Evolutionary conservation across 2,888 invertebrate genomes (phyloP).

Genomic region (Timema cristinae): DNA sequence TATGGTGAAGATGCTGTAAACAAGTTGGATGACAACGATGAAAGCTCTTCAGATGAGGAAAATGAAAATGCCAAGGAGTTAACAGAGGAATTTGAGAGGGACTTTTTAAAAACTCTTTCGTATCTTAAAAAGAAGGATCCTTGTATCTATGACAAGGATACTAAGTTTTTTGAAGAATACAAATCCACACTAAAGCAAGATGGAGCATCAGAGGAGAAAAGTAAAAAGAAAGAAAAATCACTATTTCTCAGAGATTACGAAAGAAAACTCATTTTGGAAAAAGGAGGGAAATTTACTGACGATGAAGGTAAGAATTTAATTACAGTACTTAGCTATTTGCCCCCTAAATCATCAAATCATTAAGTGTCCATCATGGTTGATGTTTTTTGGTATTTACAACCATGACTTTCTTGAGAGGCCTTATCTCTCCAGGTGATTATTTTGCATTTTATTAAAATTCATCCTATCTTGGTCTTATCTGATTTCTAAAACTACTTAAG

Average conservation of each 20-base stretch:
- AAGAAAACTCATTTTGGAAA: slow-evolving; percentile 65
- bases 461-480: no score
- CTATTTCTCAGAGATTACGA: slow-evolving; percentile 76
- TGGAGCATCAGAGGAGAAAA: neutral
- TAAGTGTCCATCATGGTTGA: no score
- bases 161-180: slow-evolving; percentile 58
- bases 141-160: slow-evolving; percentile 74
- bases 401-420: no score
- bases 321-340: no score
- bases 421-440: no score
- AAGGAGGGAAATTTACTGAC: slow-evolving; percentile 49
- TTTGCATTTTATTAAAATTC: no score
- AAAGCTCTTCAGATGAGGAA: slow-evolving; percentile 57
- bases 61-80: slow-evolving; percentile 57
- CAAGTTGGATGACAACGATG: slow-evolving; percentile 46
- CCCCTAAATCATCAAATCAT: no score
- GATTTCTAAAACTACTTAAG: no score
- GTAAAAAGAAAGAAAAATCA: slow-evolving; percentile 51
- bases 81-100: slow-evolving; percentile 69
- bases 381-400: no score
- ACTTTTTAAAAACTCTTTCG: slow-evolving; percentile 82
- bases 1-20: slow-evolving; percentile 59
- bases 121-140: slow-evolving; percentile 86
- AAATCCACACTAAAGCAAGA: slow-evolving; percentile 34
- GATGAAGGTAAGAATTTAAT: slow-evolving; percentile 22